Base-by-base conservation (phyloP, 64 coral and sea anemone species). In the Montipora cactus region DNA sequence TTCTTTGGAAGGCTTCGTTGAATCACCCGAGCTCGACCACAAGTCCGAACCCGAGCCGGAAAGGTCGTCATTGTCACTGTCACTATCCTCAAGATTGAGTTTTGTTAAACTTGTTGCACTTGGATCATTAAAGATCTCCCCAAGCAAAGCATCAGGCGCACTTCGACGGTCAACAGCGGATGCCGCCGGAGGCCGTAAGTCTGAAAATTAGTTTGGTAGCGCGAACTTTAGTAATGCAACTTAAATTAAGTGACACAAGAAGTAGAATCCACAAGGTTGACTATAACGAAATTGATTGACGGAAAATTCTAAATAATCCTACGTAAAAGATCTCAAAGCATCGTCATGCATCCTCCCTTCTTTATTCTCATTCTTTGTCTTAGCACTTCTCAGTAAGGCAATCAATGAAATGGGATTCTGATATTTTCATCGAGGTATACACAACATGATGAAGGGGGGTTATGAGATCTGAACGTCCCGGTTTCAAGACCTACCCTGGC, bases 61-160 rank as follows among this genome's bases (percentile, higher is more conserved):
- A 86, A 86, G 19, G 66, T 86, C 82, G 82, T 86, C 66, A 86
- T 49, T 86, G 74, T 62, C 67, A 68, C 52, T 86, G 79, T 97
- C 96, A 88, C 75, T 89, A 81, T 94, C 92, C 89, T 97, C 93
- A 49, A 87, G 83, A 13, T 81, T 86, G 66, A 91, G 82, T 88
- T 97, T 97, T 83, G 82, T 97, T 89, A 97, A 64, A 48, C 96
- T 97, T 84, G 96, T 97, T 64, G 93, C 96, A 72, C 91, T 95
- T 52, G 96, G 96, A 80, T 97, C 96, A 74, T 97, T 97, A 90
- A 97, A 97, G 90, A 97, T 90, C 78, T 97, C 87, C n/a, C 92
- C 93, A 75, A 97, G 78, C 4, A 97, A 89, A 46, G 96, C 89
- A 79, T 97, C 96, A 67, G 96, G 96, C 20, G 96, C 96, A 59